These are phyloP conservation scores for Sphyrna mokarran DNA, from an alignment of 2,113 vertebrate species.

Conservation along the genomic window DNA sequence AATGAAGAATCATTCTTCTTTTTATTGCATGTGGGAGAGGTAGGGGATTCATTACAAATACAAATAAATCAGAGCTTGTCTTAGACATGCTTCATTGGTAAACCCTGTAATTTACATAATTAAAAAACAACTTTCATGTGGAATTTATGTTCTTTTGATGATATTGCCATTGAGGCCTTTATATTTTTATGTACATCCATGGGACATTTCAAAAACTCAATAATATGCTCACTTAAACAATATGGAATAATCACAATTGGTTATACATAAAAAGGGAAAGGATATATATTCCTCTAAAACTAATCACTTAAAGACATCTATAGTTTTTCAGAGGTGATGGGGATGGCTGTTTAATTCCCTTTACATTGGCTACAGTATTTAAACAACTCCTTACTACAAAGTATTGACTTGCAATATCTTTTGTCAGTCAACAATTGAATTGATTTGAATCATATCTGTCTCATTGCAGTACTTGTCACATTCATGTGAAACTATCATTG, in stretches of 20 bases:
- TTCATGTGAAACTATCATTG: background rate
- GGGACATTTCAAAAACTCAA: slow-evolving; percentile 4
- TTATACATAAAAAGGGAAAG: slow-evolving; percentile 13
- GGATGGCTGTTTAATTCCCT: background rate
- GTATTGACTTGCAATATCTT: background rate
- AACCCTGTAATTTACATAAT: background rate
- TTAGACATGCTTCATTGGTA: background rate
- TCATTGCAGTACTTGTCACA: background rate
- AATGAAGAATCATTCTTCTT: background rate
- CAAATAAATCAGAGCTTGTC: background rate
- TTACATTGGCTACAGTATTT: background rate
- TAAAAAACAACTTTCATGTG: background rate
- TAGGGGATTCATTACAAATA: slow-evolving; percentile 11
- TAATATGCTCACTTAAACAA: slow-evolving; percentile 27
- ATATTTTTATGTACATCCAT: background rate
- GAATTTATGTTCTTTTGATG: background rate
- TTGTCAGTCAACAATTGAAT: background rate
- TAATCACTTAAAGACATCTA: background rate
- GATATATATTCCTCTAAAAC: slow-evolving; percentile 12
- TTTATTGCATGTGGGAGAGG: background rate
- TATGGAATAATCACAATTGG: slow-evolving; percentile 15
- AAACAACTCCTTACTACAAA: background rate
- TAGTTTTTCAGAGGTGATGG: background rate
- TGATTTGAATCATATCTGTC: background rate
- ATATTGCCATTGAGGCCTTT: too few species aligned